A percentile compares a stretch with the other conserved stretches of the same genome.
These are phyloP conservation scores for Heterohyrax brucei DNA, from an alignment of 2,797 vertebrate species.

Conservation along the genomic window DNA sequence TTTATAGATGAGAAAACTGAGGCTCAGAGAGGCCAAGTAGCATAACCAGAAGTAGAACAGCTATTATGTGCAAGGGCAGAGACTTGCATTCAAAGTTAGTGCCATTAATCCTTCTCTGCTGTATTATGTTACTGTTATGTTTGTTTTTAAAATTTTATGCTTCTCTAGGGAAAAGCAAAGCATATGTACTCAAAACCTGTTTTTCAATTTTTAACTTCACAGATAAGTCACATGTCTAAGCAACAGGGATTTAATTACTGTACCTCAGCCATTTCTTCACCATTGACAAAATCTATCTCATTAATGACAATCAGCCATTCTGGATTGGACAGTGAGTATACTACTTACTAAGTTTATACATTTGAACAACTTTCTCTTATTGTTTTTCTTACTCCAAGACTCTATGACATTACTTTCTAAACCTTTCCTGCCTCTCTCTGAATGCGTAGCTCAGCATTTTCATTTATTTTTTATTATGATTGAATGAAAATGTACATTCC, in stretches of 20 bases:
- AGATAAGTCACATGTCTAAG: constrained; percentile 93
- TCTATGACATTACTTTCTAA: not conserved
- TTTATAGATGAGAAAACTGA: not conserved
- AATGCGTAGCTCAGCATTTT: not conserved
- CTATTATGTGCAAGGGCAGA: not conserved
- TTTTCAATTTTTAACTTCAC: constrained; percentile 74
- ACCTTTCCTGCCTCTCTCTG: constrained; percentile 1
- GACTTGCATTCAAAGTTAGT: not conserved
- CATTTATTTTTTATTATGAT: too few species aligned
- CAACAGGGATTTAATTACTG: constrained; percentile 93
- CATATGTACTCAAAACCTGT: constrained; percentile 14
- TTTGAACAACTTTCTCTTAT: constrained; percentile 64
- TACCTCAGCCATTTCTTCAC: constrained; percentile 91
- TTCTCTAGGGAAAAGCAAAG: not conserved
- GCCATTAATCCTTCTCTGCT: too few species aligned
- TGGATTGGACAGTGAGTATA: constrained; percentile 95
- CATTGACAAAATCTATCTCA: constrained; percentile 97
- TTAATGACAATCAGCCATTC: constrained; percentile 96
- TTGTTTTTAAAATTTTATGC: not conserved
- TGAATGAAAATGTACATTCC: too few species aligned
- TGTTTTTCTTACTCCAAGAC: constrained; percentile 27
- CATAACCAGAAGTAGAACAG: not conserved
- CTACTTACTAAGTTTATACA: constrained; percentile 87
- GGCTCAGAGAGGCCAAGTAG: not conserved
- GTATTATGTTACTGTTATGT: not conserved